Evolutionary conservation across 1,140 invertebrate species (phyloP).

Genomic region (Papilio dardanus): DNA sequence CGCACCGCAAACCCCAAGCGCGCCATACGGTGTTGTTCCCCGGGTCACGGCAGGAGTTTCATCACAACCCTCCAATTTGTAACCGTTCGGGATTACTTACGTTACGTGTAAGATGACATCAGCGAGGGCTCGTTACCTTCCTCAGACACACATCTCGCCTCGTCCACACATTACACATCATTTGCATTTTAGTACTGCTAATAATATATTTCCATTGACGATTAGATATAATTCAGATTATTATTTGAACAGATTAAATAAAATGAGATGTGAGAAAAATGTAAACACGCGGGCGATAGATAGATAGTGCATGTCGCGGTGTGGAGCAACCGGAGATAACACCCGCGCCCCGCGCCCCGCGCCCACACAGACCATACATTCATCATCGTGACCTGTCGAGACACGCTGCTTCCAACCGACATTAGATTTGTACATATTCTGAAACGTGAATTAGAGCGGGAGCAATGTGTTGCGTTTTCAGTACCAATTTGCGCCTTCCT

Average conservation of each 20-base stretch:
- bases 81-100: too few species aligned
- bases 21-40: too few species aligned
- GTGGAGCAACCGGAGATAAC: slow-evolving; percentile 25
- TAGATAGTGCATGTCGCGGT: neutral
- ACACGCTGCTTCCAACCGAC: neutral
- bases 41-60: too few species aligned
- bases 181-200: neutral
- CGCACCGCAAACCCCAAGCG: too few species aligned
- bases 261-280: neutral
- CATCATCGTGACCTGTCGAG: neutral
- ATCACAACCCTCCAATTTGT: too few species aligned
- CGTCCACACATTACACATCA: neutral
- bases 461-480: neutral
- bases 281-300: neutral
- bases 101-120: too few species aligned
- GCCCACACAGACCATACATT: too few species aligned
- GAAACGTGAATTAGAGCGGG: neutral
- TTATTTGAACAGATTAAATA: neutral
- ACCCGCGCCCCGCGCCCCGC: neutral
- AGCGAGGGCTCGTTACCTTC: too few species aligned
- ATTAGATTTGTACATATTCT: neutral
- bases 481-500: neutral
- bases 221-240: slow-evolving; percentile 1
- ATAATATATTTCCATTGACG: neutral
- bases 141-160: too few species aligned